phyloP scores from a whole-genome alignment of 1,140 invertebrate species.

The Chironomus striatipennis region DNA sequence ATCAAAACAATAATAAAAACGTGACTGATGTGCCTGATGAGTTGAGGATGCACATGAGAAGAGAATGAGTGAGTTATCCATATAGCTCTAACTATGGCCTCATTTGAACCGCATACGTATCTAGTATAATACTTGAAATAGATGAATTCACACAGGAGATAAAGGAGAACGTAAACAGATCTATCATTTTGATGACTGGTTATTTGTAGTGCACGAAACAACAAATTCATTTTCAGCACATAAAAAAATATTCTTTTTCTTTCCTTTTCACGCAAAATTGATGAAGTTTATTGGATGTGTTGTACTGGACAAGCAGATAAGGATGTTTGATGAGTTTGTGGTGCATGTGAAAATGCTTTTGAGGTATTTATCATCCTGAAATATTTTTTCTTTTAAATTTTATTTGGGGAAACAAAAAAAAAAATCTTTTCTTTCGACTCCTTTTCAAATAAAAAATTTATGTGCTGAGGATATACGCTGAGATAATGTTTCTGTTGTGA shows the following conservation, averaged over 20 bases:
- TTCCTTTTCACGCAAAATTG: background rate
- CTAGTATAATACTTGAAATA: background rate
- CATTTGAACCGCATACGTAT: background rate
- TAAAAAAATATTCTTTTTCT: background rate
- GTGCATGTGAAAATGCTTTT: background rate
- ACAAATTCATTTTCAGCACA: conserved; percentile 3
- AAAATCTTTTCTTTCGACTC: no score
- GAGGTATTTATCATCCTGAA: no score
- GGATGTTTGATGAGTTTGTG: conserved; percentile 12
- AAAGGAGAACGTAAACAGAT: conserved; percentile 18
- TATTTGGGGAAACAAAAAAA: no score
- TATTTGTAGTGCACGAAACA: conserved; percentile 11
- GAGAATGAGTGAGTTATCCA: background rate
- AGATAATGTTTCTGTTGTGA: no score
- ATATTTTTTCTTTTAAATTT: no score
- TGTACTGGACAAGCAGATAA: background rate
- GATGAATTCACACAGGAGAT: background rate
- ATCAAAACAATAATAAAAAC: conserved; percentile 23
- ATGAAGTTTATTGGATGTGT: conserved; percentile 22
- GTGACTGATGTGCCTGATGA: conserved; percentile 18
- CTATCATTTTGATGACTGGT: conserved; percentile 15
- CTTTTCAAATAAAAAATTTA: no score
- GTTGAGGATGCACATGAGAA: background rate
- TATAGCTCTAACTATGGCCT: background rate
- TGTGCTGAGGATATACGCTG: no score